phyloP scores from a whole-genome alignment of 1,140 invertebrate genomes.

The Geopemphigus sp. region DNA sequence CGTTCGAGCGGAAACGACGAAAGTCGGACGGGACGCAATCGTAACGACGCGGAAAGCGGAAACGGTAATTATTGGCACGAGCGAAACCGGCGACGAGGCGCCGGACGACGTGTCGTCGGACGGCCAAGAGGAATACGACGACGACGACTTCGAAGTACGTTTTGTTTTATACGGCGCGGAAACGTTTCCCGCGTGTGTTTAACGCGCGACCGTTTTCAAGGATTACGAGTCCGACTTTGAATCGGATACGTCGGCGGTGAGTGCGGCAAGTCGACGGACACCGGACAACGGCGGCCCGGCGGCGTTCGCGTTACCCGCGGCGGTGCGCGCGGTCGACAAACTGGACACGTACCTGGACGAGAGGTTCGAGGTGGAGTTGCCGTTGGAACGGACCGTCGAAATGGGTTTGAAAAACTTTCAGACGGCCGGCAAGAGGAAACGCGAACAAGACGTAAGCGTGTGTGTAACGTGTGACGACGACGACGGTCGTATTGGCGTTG shows the following conservation, averaged over 20 bases:
- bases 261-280: not conserved
- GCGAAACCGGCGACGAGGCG: not conserved
- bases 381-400: constrained; percentile 23
- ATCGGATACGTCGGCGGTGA: not conserved
- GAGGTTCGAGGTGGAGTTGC: not conserved
- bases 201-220: not conserved
- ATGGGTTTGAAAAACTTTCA: constrained; percentile 24
- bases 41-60: not conserved
- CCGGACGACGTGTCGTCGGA: no score
- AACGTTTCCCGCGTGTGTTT: no score
- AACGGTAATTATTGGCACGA: not conserved
- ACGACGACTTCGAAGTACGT: constrained; percentile 41
- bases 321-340: constrained; percentile 15
- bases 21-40: not conserved
- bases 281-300: no score
- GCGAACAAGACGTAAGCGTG: constrained; percentile 19
- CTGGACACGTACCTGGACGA: constrained; percentile 23
- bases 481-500: no score
- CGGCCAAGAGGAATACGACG: constrained; percentile 12
- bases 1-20: no score
- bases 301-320: not conserved
- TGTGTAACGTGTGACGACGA: no score
- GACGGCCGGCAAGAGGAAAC: constrained; percentile 17
- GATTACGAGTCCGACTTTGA: constrained; percentile 44
- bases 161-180: no score